Percentiles rank a stretch among this genome's conserved stretches.
Evolutionary conservation across 2,888 invertebrate genomes (phyloP).

Genomic region (Ceraclea dissimilis): DNA sequence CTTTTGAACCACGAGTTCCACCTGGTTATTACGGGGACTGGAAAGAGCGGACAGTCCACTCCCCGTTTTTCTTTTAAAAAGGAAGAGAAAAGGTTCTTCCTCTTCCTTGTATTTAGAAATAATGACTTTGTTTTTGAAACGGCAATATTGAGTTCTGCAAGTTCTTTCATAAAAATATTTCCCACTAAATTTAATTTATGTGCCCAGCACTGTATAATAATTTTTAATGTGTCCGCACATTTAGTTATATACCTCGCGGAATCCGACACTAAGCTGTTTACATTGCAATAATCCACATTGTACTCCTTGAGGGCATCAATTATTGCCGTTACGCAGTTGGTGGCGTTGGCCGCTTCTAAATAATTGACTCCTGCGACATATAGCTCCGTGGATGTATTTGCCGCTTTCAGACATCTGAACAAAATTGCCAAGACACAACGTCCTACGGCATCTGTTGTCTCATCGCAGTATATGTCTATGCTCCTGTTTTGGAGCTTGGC

Average conservation of each 20-base stretch:
- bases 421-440: slow-evolving; percentile 1
- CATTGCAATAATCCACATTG: neutral
- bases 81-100: neutral
- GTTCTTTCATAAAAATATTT: neutral
- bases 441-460: neutral
- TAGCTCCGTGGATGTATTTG: neutral
- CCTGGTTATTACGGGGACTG: neutral
- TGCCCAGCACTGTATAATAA: neutral
- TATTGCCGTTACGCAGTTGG: neutral
- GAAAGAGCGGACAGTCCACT: neutral
- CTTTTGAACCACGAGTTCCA: neutral
- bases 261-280: slow-evolving; percentile 1
- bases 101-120: neutral
- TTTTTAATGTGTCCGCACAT: slow-evolving; percentile 3
- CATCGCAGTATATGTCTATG: neutral
- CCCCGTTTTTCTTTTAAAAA: neutral
- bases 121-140: neutral
- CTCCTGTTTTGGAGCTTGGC: neutral
- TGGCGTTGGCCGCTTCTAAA: neutral
- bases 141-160: neutral
- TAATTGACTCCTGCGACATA: neutral
- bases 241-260: slow-evolving; percentile 3
- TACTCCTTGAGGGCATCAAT: slow-evolving; percentile 3
- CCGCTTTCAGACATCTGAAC: neutral
- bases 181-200: neutral